Base-by-base conservation (phyloP, 2,888 invertebrate species). In the Tachina lurida region DNA sequence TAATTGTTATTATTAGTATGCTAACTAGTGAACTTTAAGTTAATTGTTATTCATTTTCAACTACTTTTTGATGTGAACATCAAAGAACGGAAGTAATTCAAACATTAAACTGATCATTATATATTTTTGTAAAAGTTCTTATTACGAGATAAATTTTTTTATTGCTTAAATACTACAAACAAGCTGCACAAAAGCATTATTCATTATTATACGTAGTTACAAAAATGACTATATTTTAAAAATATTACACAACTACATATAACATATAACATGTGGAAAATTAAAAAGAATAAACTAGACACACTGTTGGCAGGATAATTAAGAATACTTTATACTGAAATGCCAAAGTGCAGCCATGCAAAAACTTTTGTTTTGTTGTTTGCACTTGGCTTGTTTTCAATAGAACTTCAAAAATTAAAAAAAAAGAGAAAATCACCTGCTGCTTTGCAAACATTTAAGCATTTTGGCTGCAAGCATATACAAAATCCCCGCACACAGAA, bases 241-340 rank as follows among this genome's bases (percentile, higher is more conserved):
- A 54, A 54, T 19, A 19, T 19, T 31, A 31, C 5, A 31, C 5
- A 31, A 7, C 31, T 7, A 31, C 7, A 7, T 7, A 7, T 31
- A 31, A 31, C 31, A 31, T 7, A 31, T 31, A 31, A 31, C 31
- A 31, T 31, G 31, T 7, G 7, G 31, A 19, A 15, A 52, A 17
- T 49, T 8, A 49, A 19, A 56, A 58, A 39, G 2, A 58, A 4
- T 58, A 15, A 31, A 31, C 0, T 52, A 15, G 22, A 67, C 65
- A 71, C 58, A 58, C 17, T 76, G 63, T 83, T 77, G 63, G 71
- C 58, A 65, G 60, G 65, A 77, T 77, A 67, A 83, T 71, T 83
- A 75, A 65, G 65, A 77, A 56, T 70, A 62, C n/a, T 60, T 70
- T 17, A 60, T 13, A 39, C 45, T 60, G 67, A 78, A 84, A 62